Evolutionary conservation across 2,797 vertebrate genomes (phyloP).

Genomic region (Borostomias antarcticus): DNA sequence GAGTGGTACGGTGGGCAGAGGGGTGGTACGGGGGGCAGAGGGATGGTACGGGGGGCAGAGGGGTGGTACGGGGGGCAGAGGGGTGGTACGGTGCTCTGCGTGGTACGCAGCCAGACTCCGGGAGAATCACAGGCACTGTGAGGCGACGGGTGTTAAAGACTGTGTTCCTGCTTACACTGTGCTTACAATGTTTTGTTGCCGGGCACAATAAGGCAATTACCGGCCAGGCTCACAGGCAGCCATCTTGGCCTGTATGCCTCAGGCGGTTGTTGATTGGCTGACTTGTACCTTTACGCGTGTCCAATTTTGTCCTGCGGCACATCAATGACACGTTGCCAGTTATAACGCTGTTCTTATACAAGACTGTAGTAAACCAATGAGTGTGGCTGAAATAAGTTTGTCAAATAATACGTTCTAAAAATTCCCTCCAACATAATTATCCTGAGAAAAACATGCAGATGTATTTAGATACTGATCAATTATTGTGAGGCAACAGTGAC

Average conservation of each 20-base stretch:
- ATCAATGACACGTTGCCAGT: neutral
- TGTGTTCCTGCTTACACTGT: neutral
- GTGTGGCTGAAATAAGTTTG: neutral
- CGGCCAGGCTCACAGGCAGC: neutral
- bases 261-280: neutral
- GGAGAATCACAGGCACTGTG: neutral
- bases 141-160: neutral
- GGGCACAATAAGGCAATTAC: neutral
- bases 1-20: no score
- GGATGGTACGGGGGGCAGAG: no score
- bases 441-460: neutral
- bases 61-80: no score
- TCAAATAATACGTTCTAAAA: neutral
- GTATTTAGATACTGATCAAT: conserved; percentile 1
- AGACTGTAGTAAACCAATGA: neutral
- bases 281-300: no score
- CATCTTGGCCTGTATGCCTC: neutral
- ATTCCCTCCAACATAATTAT: neutral
- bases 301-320: neutral
- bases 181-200: neutral
- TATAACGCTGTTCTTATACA: neutral
- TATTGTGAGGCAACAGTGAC: conserved; percentile 59
- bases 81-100: neutral
- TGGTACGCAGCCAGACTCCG: neutral
- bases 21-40: no score